phyloP scores from a whole-genome alignment of 2,113 vertebrate species.

The Pristiophorus japonicus region DNA sequence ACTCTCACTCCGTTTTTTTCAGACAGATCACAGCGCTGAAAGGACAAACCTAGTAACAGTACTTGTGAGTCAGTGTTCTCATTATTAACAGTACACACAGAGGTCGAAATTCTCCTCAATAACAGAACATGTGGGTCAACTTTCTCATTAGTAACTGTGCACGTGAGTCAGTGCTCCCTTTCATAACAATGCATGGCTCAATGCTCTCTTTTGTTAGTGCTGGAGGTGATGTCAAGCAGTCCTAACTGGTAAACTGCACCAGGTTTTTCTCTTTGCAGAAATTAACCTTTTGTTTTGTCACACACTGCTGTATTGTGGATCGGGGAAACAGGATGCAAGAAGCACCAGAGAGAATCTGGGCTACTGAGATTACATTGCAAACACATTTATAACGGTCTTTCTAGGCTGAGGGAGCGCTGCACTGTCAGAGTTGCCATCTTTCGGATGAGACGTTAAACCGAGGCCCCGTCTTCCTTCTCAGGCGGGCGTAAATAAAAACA shows the following conservation, averaged over 20 bases:
- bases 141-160: background rate
- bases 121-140: background rate
- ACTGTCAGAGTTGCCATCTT: too few relatives aligned
- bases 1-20: constrained; percentile 37
- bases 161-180: background rate
- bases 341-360: background rate
- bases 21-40: constrained; percentile 42
- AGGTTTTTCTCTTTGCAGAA: background rate
- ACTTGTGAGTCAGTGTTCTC: background rate
- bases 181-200: background rate
- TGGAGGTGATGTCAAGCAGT: background rate
- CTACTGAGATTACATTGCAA: background rate
- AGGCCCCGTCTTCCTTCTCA: too few relatives aligned
- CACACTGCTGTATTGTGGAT: background rate
- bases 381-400: background rate
- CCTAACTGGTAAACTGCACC: background rate
- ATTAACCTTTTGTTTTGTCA: background rate
- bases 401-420: too few relatives aligned
- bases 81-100: background rate
- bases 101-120: background rate
- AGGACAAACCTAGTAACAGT: background rate
- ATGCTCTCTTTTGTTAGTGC: background rate
- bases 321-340: too few relatives aligned
- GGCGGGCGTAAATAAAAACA: too few relatives aligned
- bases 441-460: too few relatives aligned